Evolutionary conservation across 2,113 vertebrate species (phyloP).

Genomic region (Onychorhynchus coronatus): DNA sequence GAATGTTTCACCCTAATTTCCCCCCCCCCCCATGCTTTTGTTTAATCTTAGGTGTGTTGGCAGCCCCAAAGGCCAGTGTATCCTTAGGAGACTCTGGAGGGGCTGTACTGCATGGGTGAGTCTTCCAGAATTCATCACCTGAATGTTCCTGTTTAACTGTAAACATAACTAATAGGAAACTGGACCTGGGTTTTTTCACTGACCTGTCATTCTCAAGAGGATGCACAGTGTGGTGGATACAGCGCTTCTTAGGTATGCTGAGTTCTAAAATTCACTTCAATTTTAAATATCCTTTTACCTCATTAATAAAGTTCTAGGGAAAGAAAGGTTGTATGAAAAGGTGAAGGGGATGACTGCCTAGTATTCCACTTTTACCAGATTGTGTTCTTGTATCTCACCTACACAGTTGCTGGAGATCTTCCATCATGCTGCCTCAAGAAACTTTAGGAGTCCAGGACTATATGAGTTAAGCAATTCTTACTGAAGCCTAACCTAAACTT

Average conservation of each 20-base stretch:
- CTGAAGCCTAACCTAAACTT: conserved; percentile 33
- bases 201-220: not conserved
- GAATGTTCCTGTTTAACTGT: not conserved
- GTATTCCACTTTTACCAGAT: not conserved
- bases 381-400: not conserved
- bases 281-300: not conserved
- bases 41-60: not conserved
- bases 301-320: not conserved
- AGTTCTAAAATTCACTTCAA: not conserved
- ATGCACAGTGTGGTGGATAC: not conserved
- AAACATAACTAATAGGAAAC: not conserved
- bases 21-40: not conserved
- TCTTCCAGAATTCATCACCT: not conserved
- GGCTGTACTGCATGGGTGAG: rapidly evolving
- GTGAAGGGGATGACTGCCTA: not conserved
- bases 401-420: not conserved
- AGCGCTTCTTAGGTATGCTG: not conserved
- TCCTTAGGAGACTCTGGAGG: not conserved
- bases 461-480: conserved; percentile 18
- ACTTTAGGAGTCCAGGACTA: not conserved
- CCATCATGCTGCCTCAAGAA: not conserved
- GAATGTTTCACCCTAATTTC: not conserved
- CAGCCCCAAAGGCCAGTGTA: not conserved
- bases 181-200: not conserved
- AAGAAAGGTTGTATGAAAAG: not conserved